phyloP scores from a whole-genome alignment of 92 coral and sea anemone species.

The Epizoanthus scotinus region DNA sequence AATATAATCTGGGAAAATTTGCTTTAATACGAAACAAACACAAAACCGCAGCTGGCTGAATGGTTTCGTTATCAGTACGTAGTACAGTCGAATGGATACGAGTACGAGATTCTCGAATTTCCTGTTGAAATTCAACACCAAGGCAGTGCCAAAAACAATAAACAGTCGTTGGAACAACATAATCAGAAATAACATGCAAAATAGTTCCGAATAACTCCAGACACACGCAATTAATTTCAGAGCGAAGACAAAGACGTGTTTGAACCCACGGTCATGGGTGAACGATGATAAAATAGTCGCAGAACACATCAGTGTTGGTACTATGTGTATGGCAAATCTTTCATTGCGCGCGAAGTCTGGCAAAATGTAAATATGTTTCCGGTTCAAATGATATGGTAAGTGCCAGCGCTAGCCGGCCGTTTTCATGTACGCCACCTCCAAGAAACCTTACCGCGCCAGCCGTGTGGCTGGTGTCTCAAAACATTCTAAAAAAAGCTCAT shows the following conservation, averaged over 20 bases:
- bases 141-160: not conserved
- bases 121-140: not conserved
- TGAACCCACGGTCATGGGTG: not conserved
- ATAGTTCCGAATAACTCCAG: not conserved
- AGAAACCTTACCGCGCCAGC: not conserved
- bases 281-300: not conserved
- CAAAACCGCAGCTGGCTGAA: no score
- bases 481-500: slow-evolving; percentile 26
- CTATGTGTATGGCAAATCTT: not conserved
- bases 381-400: slow-evolving; percentile 3
- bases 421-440: not conserved
- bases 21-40: not conserved
- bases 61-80: not conserved
- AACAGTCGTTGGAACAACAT: not conserved
- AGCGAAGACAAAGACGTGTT: no score
- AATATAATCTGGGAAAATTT: not conserved
- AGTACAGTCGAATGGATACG: no score
- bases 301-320: no score
- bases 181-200: not conserved
- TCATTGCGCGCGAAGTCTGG: not conserved
- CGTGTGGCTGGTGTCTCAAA: slow-evolving; percentile 12
- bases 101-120: not conserved
- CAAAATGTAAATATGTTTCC: slow-evolving; percentile 30
- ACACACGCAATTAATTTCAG: no score
- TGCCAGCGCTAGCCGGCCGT: not conserved